phyloP scores from a whole-genome alignment of 2,113 vertebrate species.

The Bubo scandiacus region DNA sequence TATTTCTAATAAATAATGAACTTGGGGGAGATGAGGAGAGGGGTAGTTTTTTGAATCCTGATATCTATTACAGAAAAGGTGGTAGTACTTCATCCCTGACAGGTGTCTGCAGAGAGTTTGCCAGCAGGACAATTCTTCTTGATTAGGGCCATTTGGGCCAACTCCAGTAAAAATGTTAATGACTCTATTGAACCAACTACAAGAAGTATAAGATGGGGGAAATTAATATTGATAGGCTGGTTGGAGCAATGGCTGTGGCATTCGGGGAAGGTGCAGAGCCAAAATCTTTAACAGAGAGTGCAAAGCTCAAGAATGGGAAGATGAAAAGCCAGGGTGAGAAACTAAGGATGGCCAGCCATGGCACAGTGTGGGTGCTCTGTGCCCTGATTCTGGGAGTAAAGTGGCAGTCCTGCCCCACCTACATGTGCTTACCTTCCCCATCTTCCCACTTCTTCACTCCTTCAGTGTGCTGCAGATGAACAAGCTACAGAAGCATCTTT shows the following conservation, averaged over 20 bases:
- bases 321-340: not conserved
- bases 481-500: not conserved
- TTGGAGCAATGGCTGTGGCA: not conserved
- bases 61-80: not conserved
- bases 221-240: not conserved
- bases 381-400: not conserved
- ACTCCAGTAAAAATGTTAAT: slow-evolving; percentile 29
- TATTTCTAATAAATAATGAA: not conserved
- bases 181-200: not conserved
- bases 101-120: not conserved
- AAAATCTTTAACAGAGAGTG: not conserved
- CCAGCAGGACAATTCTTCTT: not conserved
- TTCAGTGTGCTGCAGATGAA: not conserved
- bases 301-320: not conserved
- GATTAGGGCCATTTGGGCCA: not conserved
- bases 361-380: not conserved
- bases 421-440: not conserved
- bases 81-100: not conserved
- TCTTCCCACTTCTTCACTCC: not conserved
- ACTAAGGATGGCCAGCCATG: accelerated
- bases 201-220: not conserved
- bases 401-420: not conserved
- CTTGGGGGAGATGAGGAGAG: not conserved
- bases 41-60: not conserved
- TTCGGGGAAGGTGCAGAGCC: not conserved